Evolutionary conservation across 2,113 vertebrate species (phyloP).

Genomic region (Marmota flaviventris): DNA sequence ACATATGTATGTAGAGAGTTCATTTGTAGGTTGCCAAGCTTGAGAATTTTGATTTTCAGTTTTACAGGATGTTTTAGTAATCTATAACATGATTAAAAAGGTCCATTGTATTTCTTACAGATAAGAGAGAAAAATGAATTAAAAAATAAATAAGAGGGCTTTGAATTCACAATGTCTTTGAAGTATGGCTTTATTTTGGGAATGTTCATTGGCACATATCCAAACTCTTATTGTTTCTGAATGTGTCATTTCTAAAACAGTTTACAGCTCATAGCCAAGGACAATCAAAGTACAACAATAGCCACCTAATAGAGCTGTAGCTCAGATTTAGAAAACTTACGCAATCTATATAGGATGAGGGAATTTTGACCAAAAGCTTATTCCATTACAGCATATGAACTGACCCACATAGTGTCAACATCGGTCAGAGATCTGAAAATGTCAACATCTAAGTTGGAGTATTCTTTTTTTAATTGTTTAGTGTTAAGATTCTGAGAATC

Average conservation of each 20-base stretch:
- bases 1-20: background rate
- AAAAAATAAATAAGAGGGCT: background rate
- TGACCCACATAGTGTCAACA: background rate
- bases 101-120: background rate
- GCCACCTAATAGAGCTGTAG: background rate
- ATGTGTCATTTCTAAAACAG: slow-evolving; percentile 60
- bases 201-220: slow-evolving; percentile 59
- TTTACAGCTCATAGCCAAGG: slow-evolving; percentile 22
- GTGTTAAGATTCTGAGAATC: background rate
- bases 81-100: background rate
- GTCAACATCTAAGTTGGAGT: background rate
- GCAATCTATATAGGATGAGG: background rate
- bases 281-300: slow-evolving; percentile 32
- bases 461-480: background rate
- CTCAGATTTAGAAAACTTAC: slow-evolving; percentile 27
- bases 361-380: background rate
- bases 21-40: slow-evolving; percentile 2
- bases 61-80: background rate
- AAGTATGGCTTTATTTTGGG: slow-evolving; percentile 56
- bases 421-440: background rate
- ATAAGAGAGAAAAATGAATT: background rate
- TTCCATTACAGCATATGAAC: background rate
- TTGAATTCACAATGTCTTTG: slow-evolving; percentile 50
- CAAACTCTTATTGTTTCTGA: slow-evolving; percentile 66
- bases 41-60: slow-evolving; percentile 32